A percentile compares a stretch with the other conserved stretches of the same genome.
phyloP scores from a whole-genome alignment of 2,113 vertebrate genomes.

The Pseudorectes ferrugineus region DNA sequence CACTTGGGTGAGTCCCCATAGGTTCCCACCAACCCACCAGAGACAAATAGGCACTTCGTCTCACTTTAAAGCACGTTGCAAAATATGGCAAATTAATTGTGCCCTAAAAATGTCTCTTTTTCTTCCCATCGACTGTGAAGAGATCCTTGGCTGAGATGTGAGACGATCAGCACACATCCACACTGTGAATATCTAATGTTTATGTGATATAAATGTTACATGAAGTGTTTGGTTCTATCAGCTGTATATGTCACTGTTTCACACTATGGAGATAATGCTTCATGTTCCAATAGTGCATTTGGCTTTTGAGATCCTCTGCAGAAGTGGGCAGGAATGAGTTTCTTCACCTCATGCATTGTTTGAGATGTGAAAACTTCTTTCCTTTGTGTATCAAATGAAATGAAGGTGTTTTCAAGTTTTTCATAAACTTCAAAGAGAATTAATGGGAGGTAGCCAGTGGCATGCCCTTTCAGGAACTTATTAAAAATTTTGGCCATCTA shows the following conservation, averaged over 20 bases:
- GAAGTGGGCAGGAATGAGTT: not conserved
- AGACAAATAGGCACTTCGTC: slow-evolving; percentile 8
- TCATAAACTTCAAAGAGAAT: not conserved
- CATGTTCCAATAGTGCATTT: not conserved
- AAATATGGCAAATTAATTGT: slow-evolving; percentile 42
- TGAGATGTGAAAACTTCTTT: not conserved
- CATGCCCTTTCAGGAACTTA: not conserved
- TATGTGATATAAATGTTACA: not conserved
- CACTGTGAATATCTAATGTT: not conserved
- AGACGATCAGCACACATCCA: not conserved
- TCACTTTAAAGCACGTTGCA: not conserved
- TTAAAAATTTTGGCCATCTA: not conserved
- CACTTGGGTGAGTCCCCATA: not conserved
- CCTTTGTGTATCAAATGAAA: not conserved
- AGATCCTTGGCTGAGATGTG: not conserved
- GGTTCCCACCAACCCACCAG: not conserved
- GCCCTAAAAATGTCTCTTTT: slow-evolving; percentile 46
- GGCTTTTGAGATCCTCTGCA: not conserved
- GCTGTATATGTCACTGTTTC: not conserved
- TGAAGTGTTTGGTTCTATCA: not conserved
- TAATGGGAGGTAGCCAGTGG: not conserved
- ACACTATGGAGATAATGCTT: not conserved
- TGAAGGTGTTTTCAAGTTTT: not conserved
- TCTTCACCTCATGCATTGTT: not conserved
- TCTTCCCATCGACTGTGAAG: not conserved